Base-by-base conservation (phyloP, 2,113 vertebrate genomes). In the Chauna torquata region DNA sequence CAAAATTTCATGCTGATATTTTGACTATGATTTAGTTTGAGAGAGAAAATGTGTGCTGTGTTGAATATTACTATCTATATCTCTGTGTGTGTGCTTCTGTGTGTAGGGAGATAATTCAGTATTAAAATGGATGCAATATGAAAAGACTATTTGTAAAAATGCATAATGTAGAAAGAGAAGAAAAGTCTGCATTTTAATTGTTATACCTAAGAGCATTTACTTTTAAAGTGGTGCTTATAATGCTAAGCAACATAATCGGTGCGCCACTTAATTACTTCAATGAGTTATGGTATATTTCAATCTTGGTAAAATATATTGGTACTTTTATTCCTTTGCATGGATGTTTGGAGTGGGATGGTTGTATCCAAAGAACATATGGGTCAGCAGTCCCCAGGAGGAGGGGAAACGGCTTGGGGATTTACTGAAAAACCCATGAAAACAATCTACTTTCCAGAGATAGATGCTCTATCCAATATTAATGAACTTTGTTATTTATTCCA, bases 291-390 rank as follows among this genome's bases (percentile, higher is more conserved):
- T 82, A 7, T 75, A 64, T 11, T 44, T 59, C 58, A 82, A 16
- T 34, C 5, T 12, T 81, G 27, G 8, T 50, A 23, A 30, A 82
- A 44, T 3, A 24, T 70, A 25, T 36, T 32, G 12, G 59, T 62
- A 45, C 0, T 8, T 69, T 52, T 89, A 1, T 7, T 49, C 3
- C 3, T 76, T 86, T 83, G 28, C 8, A 50, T 10, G 3, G 14
- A 1, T 69, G 28, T 52, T 54, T 76, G 2, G 6, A 2, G 0
- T 1, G 2, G 7, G 11, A 7, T 8, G 71, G 3, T 9, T 42
- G 17, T 4, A n/a, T 64, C 34, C 38, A 11, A 88, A 62, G 20
- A 42, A 47, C 9, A 13, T 27, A 32, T 9, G 13, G 47, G 12
- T 93, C 71, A 89, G 27, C 19, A 83, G 9, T 42, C 9, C 40